Conservation (phyloP, 92 coral and sea anemone species). For the Paramuricea clavata region DNA sequence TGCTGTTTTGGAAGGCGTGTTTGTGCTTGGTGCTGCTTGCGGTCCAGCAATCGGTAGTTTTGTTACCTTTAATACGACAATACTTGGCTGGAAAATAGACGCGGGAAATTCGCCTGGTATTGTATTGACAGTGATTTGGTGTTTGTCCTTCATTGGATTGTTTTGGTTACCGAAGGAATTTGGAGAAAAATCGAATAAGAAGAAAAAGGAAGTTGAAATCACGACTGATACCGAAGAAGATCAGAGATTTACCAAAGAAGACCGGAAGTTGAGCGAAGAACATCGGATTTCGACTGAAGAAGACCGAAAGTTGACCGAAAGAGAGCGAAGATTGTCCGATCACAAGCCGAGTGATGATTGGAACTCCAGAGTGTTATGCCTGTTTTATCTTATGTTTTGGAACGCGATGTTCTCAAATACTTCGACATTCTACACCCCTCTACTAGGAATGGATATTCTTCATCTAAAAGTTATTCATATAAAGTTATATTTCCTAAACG, state of each 20-base stretch:
- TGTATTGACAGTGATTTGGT: background rate
- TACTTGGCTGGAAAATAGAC: conserved; percentile 30
- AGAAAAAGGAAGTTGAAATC: too few relatives aligned
- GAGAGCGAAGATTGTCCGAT: too few relatives aligned
- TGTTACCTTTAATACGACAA: background rate
- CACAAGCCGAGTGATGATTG: background rate
- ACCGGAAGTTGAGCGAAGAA: background rate
- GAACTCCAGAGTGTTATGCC: background rate
- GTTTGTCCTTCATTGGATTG: background rate
- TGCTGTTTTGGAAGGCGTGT: background rate
- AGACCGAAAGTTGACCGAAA: too few relatives aligned
- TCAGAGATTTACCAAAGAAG: background rate
- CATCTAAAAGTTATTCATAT: conserved; percentile 23
- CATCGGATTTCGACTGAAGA: too few relatives aligned
- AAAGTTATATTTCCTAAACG: conserved; percentile 6
- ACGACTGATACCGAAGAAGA: background rate
- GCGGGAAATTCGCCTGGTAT: conserved; percentile 41
- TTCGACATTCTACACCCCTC: conserved; percentile 28
- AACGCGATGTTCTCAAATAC: background rate
- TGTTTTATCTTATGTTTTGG: conserved; percentile 14
- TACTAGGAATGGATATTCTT: conserved; percentile 8
- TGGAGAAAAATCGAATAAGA: background rate
- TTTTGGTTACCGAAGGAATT: background rate
- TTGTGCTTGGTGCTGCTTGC: background rate
- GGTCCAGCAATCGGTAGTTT: conserved; percentile 28